phyloP scores from a whole-genome alignment of 2,113 vertebrate genomes.

The Verasper variegatus region DNA sequence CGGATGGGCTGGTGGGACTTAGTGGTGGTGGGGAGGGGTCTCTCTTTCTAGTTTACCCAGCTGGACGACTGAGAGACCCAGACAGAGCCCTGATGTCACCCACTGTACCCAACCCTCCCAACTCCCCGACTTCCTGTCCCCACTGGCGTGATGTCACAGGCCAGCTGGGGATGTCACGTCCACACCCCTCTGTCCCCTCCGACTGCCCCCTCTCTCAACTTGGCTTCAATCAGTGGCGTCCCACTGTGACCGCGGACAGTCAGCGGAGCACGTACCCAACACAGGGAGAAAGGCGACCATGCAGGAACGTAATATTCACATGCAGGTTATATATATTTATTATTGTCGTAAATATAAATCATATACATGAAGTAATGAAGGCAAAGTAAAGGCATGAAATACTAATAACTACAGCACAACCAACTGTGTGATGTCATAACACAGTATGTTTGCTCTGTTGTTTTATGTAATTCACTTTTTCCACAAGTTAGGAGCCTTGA shows the following conservation, averaged over 20 bases:
- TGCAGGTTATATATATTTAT: background rate
- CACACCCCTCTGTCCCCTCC: slow-evolving; percentile 52
- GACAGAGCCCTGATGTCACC: slow-evolving; percentile 79
- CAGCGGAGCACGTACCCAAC: slow-evolving; percentile 78
- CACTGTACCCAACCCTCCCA: slow-evolving; percentile 68
- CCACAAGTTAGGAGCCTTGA: background rate
- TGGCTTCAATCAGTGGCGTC: slow-evolving; percentile 71
- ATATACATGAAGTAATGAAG: slow-evolving; percentile 9
- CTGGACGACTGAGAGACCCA: slow-evolving; percentile 75
- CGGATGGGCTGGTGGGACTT: slow-evolving; percentile 24
- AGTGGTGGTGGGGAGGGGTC: slow-evolving; percentile 14
- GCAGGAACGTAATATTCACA: slow-evolving; percentile 27
- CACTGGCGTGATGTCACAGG: slow-evolving; percentile 79
- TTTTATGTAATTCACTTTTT: slow-evolving; percentile 22
- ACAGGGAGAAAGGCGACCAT: slow-evolving; percentile 29
- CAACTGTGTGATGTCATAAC: slow-evolving; percentile 7
- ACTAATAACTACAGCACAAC: slow-evolving; percentile 17
- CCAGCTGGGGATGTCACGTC: slow-evolving; percentile 84
- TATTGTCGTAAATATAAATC: slow-evolving; percentile 12
- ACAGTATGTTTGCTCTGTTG: slow-evolving; percentile 32
- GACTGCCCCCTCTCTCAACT: slow-evolving; percentile 52
- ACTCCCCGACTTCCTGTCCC: slow-evolving; percentile 80
- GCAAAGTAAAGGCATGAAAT: slow-evolving; percentile 14
- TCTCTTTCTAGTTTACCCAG: slow-evolving; percentile 80
- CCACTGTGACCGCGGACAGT: slow-evolving; percentile 74